Base-by-base conservation (phyloP, 2,113 vertebrate genomes). In the Chaenocephalus aceratus region DNA sequence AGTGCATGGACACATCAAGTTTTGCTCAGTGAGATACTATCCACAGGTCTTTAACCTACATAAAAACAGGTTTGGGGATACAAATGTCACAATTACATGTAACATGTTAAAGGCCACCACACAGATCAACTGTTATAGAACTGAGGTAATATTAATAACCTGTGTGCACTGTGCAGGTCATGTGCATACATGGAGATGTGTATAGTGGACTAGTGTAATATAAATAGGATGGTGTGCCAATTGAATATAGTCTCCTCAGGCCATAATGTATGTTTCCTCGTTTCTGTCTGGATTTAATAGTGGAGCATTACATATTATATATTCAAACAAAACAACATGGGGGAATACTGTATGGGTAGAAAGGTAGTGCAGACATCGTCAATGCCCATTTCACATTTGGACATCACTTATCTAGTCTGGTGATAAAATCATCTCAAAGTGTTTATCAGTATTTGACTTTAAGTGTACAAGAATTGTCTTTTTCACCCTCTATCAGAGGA, bases 161-260 rank as follows among this genome's bases (percentile, higher is more conserved):
- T 66, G 48, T 0, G 13, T 1, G 21, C 21, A 21, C 21, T 21
- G 21, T 21, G 46, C 15, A 12, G 10, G 15, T 48, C 62, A 36
- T 60, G 34, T 56, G 48, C 21, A 4, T 30, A 62, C 16, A n/a
- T 57, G 63, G 66, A 49, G 34, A 61, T 11, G 66, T 41, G 36
- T 41, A 41, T 30, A 30, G 30, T 30, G 30, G 30, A 30, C 30
- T 54, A 72, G 6, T 26, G 36, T 59, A 63, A 68, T 59, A 54
- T 59, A 60, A 77, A 80, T 46, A 18, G 60, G 70, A 49, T 57
- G 74, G 85, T 41, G 82, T 65, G 73, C 44, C 58, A 10, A 80
- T 44, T 72, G 58, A 82, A 88, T 58, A 68, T n/a, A 21, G 26
- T 21, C 56, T 51, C 14, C 46, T 63, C 72, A 41, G 7, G 36